Evolutionary conservation across 1,140 invertebrate genomes (phyloP), one percentile per base, ranked within the genome.

Genomic region (Temnothorax nylanderi): DNA sequence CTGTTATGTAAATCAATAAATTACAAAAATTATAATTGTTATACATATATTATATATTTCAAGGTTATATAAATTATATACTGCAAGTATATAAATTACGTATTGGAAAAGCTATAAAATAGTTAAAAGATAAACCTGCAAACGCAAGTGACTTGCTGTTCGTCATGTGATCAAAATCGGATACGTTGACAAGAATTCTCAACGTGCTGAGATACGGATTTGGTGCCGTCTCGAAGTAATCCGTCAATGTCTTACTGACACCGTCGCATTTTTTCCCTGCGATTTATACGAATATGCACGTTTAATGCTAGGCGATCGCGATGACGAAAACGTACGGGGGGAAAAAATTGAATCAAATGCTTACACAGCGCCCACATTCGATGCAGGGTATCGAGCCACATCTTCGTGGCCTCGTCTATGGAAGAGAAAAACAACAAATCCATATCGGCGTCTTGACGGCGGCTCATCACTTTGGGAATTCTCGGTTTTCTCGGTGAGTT

Each of bases 201-300:
- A 97, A 82, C 18, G 95, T 95, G 85, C 96, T 94, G 16, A 96
- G 93, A 90, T 96, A 96, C 0, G 96, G 96, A 93, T 97, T 96
- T 21, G 94, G 92, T 34, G 95, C 94, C 0, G 87, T 93, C 47
- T 95, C 91, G 81, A 96, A 96, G 64, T 96, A 95, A 26, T 95
- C 94, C n/a, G 88, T 90, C 0, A 97, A 89, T 54, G 94, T 95
- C 88, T 95, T 94, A n/a, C 94, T 94, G 11, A 96, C 94, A 37
- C 93, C 93, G 18, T 95, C 94, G 88, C 95, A 96, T 69, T 95
- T 96, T 91, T 96, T 97, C 93, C 96, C 96, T 96, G 81, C 26
- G 93, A 94, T 71, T 81, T 3, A 69, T 41, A 41, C 60, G 65
- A 76, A 65, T 26, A 26, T 65, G 62, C 13, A 44, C 7, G 49